Evolutionary conservation across 2,888 invertebrate species (phyloP), one percentile per base, ranked within the genome.

Genomic region (Mythimna vitellina): DNA sequence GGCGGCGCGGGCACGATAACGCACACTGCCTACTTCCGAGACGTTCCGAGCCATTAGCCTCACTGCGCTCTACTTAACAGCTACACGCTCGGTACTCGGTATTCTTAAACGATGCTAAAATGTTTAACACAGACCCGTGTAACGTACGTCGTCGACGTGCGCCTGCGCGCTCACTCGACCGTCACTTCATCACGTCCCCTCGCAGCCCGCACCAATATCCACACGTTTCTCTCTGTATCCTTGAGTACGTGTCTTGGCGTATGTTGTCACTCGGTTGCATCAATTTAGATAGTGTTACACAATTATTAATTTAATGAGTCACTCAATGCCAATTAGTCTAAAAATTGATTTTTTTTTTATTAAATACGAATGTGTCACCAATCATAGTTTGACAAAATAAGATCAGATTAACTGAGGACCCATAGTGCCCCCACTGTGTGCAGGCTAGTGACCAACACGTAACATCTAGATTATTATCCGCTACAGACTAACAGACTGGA

Each of bases 41-140:
- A 90, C 92, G 94, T 94, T 94, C 92, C 93, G 90, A 91, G 88
- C 93, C 93, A 94, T 94, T 94, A 93, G 93, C 91, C 91, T 86
- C 90, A 87, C 87, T 88, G 85, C 89, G 89, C 89, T 88, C 89
- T 82, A 89, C 87, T 88, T 90, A 84, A 84, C 88, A 81, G 81
- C 85, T 73, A 81, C 82, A 65, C 81, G 76, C 76, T 72, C 64
- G 65, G 61, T 53, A 66, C 82, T 70, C 67, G 63, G 53, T 66
- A 57, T 70, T 71, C 79, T 78, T 56, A 78, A 86, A 81, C 72
- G 80, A 78, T 68, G 78, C 70, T 80, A 77, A 68, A 74, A 65
- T 57, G 65, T 81, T 70, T n/a, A 58, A 61, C 58, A 67, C 51
- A 54, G 51, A 10, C 56, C 51, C 70, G 51, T 46, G 70, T 46